Base-by-base conservation (phyloP, 1,140 invertebrate species). In the Diachasmimorpha longicaudata region DNA sequence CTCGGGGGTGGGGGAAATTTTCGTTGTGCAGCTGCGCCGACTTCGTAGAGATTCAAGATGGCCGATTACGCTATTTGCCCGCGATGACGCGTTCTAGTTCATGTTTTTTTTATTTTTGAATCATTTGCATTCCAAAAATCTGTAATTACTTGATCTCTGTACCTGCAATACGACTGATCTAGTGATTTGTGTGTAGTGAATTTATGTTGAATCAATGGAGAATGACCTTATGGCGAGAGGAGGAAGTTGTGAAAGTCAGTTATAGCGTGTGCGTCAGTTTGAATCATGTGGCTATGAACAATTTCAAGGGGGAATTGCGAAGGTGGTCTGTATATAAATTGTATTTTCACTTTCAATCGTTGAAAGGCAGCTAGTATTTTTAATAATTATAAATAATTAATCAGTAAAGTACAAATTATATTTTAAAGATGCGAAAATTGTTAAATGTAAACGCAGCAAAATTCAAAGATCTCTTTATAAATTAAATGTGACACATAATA, bases 1-100 rank as follows among this genome's bases (percentile, higher is more conserved):
- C 48, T 67, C 74, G 48, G 39, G 77, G 79, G 82, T 84, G 78
- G 80, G 82, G 81, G 75, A 9, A 52, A 16, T 52, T 14, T 78
- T 70, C 52, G 75, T 14, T 76, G 72, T 73, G 82, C 86, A 88
- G 86, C 86, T 88, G 87, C 85, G 82, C 79, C 68, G 69, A 78
- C 81, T 83, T 78, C 73, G 78, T 75, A 67, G 76, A 81, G 76
- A 81, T 83, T 84, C 80, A 88, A 87, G 83, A 87, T 87, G 83
- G 85, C 85, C 70, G 84, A 79, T 80, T 31, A 6, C 79, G 75
- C 72, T 66, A 48, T 42, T 66, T 68, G 76, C 72, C 75, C 73
- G 81, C 79, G 75, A 19, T 42, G 39, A 46, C 42, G 52, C 19
- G 21, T 10, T 73, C 71, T 55, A 25, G 72, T 72, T 81, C 72